Conservation (phyloP, 2,797 vertebrate species). For the Hirundo rustica region DNA sequence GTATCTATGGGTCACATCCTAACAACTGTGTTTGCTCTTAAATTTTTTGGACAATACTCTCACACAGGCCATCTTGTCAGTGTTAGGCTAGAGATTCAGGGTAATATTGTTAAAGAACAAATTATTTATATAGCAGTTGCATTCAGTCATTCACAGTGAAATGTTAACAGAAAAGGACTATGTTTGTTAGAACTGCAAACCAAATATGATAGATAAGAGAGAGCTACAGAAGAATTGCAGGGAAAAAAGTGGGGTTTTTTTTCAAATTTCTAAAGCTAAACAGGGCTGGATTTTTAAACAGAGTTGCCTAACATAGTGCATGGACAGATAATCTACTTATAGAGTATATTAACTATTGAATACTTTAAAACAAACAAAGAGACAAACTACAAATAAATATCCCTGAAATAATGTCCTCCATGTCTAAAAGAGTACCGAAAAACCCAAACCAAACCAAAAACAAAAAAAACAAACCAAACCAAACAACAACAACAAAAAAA, state of each 20-base stretch:
- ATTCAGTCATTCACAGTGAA: not conserved
- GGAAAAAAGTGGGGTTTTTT: not conserved
- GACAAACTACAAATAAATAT: not conserved
- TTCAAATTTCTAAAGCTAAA: not conserved
- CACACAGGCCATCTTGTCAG: not conserved
- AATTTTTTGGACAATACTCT: not conserved
- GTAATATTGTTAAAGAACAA: not conserved
- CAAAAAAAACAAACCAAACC: too few relatives aligned
- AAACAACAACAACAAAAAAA: not conserved
- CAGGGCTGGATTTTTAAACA: not conserved
- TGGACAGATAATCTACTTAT: not conserved
- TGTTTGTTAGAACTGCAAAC: not conserved
- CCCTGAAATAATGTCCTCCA: not conserved
- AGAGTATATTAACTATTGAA: not conserved
- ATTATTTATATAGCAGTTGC: not conserved
- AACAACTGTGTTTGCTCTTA: not conserved
- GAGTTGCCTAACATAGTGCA: not conserved
- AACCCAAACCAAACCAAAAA: not conserved
- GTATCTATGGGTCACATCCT: not conserved
- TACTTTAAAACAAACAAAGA: not conserved
- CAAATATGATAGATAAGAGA: not conserved
- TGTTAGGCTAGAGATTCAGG: not conserved
- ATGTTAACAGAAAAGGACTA: not conserved
- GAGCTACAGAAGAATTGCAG: not conserved
- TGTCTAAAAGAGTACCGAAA: not conserved